Evolutionary conservation across 2,797 vertebrate genomes (phyloP).

Genomic region (Podarcis lilfordi): DNA sequence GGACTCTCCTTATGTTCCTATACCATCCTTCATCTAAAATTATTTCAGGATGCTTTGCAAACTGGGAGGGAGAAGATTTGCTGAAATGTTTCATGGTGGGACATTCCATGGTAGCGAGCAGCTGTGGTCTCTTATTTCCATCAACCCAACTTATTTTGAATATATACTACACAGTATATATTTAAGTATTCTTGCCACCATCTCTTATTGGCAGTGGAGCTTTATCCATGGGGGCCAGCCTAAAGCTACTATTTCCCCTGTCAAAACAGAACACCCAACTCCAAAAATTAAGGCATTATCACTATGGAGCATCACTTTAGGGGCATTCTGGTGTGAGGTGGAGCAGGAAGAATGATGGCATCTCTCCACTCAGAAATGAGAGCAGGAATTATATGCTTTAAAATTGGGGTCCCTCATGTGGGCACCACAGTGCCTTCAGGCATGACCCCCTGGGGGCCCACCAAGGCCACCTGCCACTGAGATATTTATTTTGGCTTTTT

Average conservation of each 20-base stretch:
- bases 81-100: not conserved
- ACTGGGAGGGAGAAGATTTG: not conserved
- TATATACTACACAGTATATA: not conserved
- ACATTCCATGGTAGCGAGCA: not conserved
- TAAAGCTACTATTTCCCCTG: not conserved
- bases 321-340: not conserved
- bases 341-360: too few species aligned
- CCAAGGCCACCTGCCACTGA: too few species aligned
- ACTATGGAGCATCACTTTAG: not conserved
- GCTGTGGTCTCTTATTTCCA: not conserved
- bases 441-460: too few species aligned
- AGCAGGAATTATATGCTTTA: too few species aligned
- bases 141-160: not conserved
- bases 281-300: too few species aligned
- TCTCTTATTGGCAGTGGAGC: not conserved
- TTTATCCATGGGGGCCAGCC: not conserved
- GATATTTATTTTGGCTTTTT: too few species aligned
- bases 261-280: too few species aligned
- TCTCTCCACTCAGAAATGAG: too few species aligned
- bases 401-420: too few species aligned
- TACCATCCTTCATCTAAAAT: not conserved
- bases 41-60: not conserved
- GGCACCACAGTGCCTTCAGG: too few species aligned
- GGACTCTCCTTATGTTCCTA: not conserved
- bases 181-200: not conserved